phyloP scores from a whole-genome alignment of 2,113 vertebrate genomes.

The Vidua macroura region DNA sequence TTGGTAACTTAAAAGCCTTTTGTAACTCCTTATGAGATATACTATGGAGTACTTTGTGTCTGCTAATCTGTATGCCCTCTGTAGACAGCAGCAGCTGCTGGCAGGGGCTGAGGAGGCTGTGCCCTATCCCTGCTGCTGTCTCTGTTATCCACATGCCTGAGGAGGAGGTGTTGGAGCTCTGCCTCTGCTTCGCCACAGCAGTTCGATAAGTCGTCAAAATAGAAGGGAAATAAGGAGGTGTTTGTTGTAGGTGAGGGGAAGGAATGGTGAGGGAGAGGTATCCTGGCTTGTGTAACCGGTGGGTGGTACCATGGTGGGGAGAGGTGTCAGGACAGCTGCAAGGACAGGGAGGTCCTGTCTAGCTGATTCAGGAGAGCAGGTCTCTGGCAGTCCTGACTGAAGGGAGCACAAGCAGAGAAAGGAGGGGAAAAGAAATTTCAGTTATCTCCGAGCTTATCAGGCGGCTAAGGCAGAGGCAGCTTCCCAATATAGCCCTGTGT shows the following conservation, averaged over 20 bases:
- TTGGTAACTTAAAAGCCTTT: not conserved
- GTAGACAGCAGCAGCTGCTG: not conserved
- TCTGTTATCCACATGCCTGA: not conserved
- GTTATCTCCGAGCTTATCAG: not conserved
- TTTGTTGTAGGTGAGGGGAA: not conserved
- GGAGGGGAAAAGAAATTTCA: not conserved
- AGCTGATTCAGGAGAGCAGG: not conserved
- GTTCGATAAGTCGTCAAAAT: not conserved
- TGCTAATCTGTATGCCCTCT: not conserved
- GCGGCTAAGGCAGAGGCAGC: not conserved
- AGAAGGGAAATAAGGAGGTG: not conserved
- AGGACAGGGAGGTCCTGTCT: not conserved
- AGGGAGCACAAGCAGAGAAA: not conserved
- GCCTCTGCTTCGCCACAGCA: not conserved
- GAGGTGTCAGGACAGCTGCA: not conserved
- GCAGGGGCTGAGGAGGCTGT: not conserved
- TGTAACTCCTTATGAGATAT: not conserved
- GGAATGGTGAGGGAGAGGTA: not conserved
- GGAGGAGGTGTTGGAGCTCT: conserved; percentile 1
- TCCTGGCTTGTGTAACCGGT: rapidly evolving
- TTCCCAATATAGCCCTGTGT: not conserved
- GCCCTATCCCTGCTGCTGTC: not conserved
- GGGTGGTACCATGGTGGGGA: not conserved
- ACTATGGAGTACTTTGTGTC: not conserved
- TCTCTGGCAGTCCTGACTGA: not conserved